A percentile compares a stretch with the other conserved stretches of the same genome.
Evolutionary conservation across 1,140 invertebrate genomes (phyloP).

Genomic region (Drosophila nannoptera): DNA sequence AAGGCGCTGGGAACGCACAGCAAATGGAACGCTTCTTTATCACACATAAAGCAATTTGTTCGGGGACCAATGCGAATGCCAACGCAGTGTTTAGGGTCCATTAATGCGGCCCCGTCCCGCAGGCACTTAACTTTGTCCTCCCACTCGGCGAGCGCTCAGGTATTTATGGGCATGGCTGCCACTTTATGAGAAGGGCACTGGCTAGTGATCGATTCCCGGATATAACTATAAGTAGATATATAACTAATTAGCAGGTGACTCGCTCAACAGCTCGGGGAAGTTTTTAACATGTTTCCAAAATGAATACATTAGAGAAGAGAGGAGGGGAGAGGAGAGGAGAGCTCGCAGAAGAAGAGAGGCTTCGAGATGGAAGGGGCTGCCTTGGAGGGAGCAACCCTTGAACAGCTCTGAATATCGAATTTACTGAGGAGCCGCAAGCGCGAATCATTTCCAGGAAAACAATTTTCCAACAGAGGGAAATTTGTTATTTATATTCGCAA

Average conservation of each 20-base stretch:
- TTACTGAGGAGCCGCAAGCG: too few relatives aligned
- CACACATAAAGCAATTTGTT: slow-evolving; percentile 69
- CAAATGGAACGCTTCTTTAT: slow-evolving; percentile 60
- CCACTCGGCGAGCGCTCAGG: slow-evolving; percentile 24
- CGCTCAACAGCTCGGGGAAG: too few relatives aligned
- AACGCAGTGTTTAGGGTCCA: slow-evolving; percentile 72
- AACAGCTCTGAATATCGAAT: too few relatives aligned
- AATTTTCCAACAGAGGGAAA: slow-evolving; percentile 10
- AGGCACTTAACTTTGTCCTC: slow-evolving; percentile 57
- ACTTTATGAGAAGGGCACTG: slow-evolving; percentile 6
- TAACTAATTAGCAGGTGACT: too few relatives aligned
- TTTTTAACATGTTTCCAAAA: too few relatives aligned
- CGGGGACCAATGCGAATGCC: slow-evolving; percentile 40
- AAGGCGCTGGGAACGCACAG: neutral
- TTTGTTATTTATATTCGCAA: slow-evolving; percentile 21
- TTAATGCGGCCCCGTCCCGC: slow-evolving; percentile 54
- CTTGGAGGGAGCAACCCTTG: too few relatives aligned
- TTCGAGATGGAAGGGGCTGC: too few relatives aligned
- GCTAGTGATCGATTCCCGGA: too few relatives aligned
- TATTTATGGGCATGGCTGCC: slow-evolving; percentile 39
- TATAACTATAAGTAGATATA: too few relatives aligned
- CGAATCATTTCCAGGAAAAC: neutral
- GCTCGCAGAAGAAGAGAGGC: too few relatives aligned
- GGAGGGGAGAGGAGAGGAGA: too few relatives aligned
- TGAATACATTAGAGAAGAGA: too few relatives aligned